Evolutionary conservation across 2,797 vertebrate genomes (phyloP).

Genomic region (Tadarida brasiliensis): DNA sequence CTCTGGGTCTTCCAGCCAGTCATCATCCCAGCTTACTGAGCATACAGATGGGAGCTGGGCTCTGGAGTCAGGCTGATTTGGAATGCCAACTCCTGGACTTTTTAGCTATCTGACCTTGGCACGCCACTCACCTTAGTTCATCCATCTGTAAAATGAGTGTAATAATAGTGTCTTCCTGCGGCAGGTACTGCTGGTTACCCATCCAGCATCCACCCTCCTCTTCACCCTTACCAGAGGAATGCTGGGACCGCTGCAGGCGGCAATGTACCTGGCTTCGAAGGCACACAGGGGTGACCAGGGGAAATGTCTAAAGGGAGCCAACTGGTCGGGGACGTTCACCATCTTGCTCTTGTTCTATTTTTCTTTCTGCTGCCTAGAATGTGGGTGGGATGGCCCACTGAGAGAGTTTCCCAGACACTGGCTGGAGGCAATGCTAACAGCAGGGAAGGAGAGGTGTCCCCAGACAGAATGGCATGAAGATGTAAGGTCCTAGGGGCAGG

Average conservation of each 20-base stretch:
- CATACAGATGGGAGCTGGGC: no score
- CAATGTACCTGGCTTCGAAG: neutral
- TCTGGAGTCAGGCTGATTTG: neutral
- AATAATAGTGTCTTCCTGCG: neutral
- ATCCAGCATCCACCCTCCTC: fast-evolving
- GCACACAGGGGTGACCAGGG: neutral
- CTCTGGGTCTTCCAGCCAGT: fast-evolving
- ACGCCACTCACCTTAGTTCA: neutral
- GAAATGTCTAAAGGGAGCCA: neutral
- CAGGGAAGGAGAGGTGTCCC: neutral
- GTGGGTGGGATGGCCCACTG: neutral
- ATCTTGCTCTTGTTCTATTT: neutral
- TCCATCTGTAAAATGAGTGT: neutral
- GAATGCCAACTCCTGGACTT: neutral
- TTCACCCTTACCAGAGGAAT: neutral
- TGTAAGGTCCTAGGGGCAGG: fast-evolving
- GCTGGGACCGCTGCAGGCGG: fast-evolving
- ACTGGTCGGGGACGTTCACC: neutral
- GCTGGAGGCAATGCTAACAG: neutral
- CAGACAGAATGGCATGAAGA: neutral
- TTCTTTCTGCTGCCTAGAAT: neutral
- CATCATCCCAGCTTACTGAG: neutral
- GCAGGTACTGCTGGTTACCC: neutral
- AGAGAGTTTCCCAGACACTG: neutral
- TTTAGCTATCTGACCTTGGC: neutral